These are phyloP conservation scores for Salvelinus fontinalis DNA, from an alignment of 2,113 vertebrate genomes.

Conservation along the genomic window DNA sequence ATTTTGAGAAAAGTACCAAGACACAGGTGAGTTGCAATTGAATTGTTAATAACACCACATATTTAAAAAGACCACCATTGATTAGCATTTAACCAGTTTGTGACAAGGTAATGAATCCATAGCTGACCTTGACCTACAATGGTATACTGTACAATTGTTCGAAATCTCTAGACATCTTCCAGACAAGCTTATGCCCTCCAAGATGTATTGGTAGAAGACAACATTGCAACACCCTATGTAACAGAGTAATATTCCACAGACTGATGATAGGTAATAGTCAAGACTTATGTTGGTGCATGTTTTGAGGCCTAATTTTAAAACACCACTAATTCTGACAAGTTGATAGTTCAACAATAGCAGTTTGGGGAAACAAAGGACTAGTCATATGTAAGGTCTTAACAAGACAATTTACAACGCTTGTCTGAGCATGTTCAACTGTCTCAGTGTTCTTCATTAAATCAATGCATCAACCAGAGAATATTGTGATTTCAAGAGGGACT, in stretches of 20 bases:
- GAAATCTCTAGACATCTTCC: conserved; percentile 80
- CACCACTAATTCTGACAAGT: conserved; percentile 14
- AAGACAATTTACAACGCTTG: conserved; percentile 21
- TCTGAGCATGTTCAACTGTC: conserved; percentile 10
- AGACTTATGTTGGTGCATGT: conserved; percentile 47
- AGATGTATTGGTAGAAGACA: conserved; percentile 80
- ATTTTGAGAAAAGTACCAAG: conserved; percentile 71
- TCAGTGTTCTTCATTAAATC: neutral
- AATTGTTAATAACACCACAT: conserved; percentile 77
- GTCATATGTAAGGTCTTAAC: conserved; percentile 23
- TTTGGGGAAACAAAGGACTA: neutral
- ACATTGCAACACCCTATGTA: conserved; percentile 83
- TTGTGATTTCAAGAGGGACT: neutral
- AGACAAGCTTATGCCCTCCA: conserved; percentile 62
- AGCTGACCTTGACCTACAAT: conserved; percentile 54
- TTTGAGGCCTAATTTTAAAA: conserved; percentile 36
- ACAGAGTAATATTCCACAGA: conserved; percentile 71
- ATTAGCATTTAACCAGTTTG: conserved; percentile 72
- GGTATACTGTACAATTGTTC: conserved; percentile 92
- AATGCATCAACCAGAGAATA: neutral
- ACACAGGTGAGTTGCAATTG: conserved; percentile 66
- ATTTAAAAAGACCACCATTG: conserved; percentile 84
- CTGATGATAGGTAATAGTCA: conserved; percentile 43
- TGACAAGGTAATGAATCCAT: conserved; percentile 62
- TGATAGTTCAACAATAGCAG: conserved; percentile 26